These are phyloP conservation scores for Leptopilina syphax DNA, from an alignment of 2,888 invertebrate genomes.

Conservation along the genomic window DNA sequence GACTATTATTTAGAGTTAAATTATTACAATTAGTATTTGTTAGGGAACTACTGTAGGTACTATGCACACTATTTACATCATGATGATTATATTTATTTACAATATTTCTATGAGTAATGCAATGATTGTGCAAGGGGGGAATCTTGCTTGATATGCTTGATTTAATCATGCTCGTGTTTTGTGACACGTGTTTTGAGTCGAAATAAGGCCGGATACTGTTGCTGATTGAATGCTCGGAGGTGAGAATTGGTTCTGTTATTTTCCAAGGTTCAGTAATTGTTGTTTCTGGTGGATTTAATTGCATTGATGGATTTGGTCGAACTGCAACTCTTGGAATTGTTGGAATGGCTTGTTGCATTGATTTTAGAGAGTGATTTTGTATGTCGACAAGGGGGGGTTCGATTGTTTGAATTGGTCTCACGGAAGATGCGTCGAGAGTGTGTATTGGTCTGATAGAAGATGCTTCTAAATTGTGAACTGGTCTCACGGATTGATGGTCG, in stretches of 20 bases:
- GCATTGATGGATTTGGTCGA: conserved; percentile 69
- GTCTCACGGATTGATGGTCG: conserved; percentile 47
- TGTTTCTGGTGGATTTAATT: conserved; percentile 59
- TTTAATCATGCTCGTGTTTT: conserved; percentile 74
- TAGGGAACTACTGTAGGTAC: conserved; percentile 62
- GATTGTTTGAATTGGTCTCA: conserved; percentile 57
- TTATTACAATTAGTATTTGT: conserved; percentile 57
- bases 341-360: conserved; percentile 61
- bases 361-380: conserved; percentile 55
- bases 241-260: conserved; percentile 64
- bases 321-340: conserved; percentile 72
- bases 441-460: conserved; percentile 57
- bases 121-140: conserved; percentile 68
- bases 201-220: conserved; percentile 70
- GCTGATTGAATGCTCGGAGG: conserved; percentile 65
- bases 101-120: conserved; percentile 66
- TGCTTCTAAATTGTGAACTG: conserved; percentile 50
- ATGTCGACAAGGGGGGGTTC: conserved; percentile 56
- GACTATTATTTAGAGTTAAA: conserved; percentile 55
- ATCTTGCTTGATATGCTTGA: conserved; percentile 71
- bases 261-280: conserved; percentile 63
- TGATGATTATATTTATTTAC: conserved; percentile 65
- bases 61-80: conserved; percentile 66
- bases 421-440: conserved; percentile 28
- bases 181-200: conserved; percentile 72